Percentiles rank a stretch among this genome's conserved stretches.
These are phyloP conservation scores for Rhingia campestris DNA, from an alignment of 2,888 invertebrate species.

Conservation along the genomic window DNA sequence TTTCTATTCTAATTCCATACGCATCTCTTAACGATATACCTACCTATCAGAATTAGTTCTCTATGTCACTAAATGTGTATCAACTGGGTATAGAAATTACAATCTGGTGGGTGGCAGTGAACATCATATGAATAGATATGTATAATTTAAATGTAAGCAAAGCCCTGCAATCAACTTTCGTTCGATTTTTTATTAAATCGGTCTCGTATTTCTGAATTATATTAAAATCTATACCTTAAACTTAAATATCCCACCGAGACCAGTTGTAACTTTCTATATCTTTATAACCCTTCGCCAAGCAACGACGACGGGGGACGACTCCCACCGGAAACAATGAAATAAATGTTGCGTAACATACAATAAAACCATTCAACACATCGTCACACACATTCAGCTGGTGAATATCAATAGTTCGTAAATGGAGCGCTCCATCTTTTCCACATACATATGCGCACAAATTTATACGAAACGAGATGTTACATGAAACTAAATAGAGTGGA, in stretches of 20 bases:
- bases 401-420: slow-evolving; percentile 38
- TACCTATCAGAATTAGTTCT: no score
- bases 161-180: no score
- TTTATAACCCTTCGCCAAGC: slow-evolving; percentile 1
- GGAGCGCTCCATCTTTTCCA: slow-evolving; percentile 25
- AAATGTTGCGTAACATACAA: slow-evolving; percentile 55
- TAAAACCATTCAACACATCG: slow-evolving; percentile 58
- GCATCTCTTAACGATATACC: no score
- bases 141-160: no score
- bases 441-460: slow-evolving; percentile 4
- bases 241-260: not conserved
- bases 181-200: no score
- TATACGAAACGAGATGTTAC: slow-evolving; percentile 1
- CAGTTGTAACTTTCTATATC: slow-evolving; percentile 4
- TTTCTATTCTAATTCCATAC: no score
- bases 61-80: no score
- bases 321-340: slow-evolving; percentile 47
- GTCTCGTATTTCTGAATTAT: no score
- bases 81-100: no score
- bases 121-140: no score
- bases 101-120: no score
- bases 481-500: slow-evolving; percentile 53
- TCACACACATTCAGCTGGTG: slow-evolving; percentile 49
- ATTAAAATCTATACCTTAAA: no score
- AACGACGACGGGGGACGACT: not conserved